Base-by-base conservation (phyloP, 2,888 invertebrate species). In the Patella pellucida region DNA sequence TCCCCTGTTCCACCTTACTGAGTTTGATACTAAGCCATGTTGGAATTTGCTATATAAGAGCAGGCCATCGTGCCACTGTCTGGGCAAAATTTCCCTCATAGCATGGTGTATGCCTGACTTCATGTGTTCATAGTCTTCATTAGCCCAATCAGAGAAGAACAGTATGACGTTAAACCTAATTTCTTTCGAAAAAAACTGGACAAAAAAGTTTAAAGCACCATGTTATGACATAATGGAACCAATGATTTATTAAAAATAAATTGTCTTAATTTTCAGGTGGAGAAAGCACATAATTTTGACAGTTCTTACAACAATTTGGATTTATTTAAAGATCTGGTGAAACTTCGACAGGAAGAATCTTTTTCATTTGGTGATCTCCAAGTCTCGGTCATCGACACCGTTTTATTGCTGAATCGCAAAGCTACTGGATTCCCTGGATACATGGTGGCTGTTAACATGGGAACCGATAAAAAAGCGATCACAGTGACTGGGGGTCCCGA, bases 361-460 rank as follows among this genome's bases (percentile, higher is more conserved):
- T 82, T 90, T 79, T 87, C 86, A 78, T 90, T 85, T 83, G 91
- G 91, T 3, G 51, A 62, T 7, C 76, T 41, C 52, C 52, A 9
- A 3, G 71, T 75, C 68, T 76, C 79, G 11, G 71, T 79, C 27
- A 79, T 81, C 51, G 77, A 82, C 0, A 83, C 88, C 69, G 74
- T 90, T 50, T 78, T 88, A 62, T 84, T 86, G 79, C 88, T 87
- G 73, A 83, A 87, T 12, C 82, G 90, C 12, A 81, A 88, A 74
- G 89, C 89, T 7, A 75, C 82, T 9, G 89, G 90, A 23, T 89
- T 89, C 81, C 85, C 85, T 1, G 85, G 86, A 23, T 89, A 82
- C 78, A 81, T 91, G 56, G 86, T 89, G 0, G 84, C 86, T 68
- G 83, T 90, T 71, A 90, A 90, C 83, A 78, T 87, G 4, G 89